Evolutionary conservation across 2,113 vertebrate genomes (phyloP), one percentile per base, ranked within the genome.

Genomic region (Sphyrna mokarran): DNA sequence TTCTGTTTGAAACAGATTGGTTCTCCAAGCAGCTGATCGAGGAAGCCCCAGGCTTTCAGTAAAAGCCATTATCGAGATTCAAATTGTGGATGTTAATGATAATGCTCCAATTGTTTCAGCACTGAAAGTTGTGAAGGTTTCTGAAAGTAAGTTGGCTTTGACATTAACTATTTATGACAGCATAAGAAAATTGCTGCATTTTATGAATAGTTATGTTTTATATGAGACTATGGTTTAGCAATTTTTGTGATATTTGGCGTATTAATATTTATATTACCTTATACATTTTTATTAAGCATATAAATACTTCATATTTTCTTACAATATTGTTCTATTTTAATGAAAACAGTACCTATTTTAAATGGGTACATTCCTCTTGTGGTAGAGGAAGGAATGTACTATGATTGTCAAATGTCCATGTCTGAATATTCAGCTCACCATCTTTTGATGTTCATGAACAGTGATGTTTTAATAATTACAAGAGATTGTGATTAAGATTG

Each of bases 11-110:
- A 48, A 89, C 96, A 99, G 99, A 96, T 97, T 99, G 96, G 97
- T 98, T 96, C 96, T 99, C 80, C 98, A 98, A 97, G 99, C 98
- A 48, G 95, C 97, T 96, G 99, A 99, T 97, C 98, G 96, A 97
- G 99, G 99, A 96, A 97, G 96, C 14, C 98, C 98, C 96, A 97
- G 97, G 0, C 97, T 98, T 97, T 98, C 98, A 96, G 97, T 97
- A 96, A 98, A 97, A 1, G 95, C 97, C 96, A 96, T 97, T 68
- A 91, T 99, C 96, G 97, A 96, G 96, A 97, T 99, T 96, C 97
- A 98, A 66, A 98, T 99, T 96, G 97, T 98, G 89, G 98, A 99
- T 80, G 85, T 98, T 96, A 99, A 99, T 83, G 98, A 99, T 97
- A 99, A 99, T 11, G 97, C 97, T 83, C 99, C 99, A 0, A 78